These are phyloP conservation scores for Scylla paramamosain DNA, from an alignment of 1,140 invertebrate species.

Conservation along the genomic window DNA sequence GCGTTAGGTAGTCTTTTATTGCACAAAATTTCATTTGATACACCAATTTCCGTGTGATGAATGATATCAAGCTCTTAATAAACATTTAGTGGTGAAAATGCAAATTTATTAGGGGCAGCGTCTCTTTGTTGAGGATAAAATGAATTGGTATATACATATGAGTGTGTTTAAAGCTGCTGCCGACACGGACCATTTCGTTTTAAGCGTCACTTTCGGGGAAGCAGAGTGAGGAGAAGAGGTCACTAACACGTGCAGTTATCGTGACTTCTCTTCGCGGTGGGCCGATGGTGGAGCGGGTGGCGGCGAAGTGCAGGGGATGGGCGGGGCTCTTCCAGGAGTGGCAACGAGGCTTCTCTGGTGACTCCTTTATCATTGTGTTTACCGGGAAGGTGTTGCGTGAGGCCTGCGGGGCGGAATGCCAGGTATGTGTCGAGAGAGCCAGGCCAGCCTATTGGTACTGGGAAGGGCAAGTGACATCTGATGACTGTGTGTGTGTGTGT, in stretches of 20 bases:
- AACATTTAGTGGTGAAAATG: constrained; percentile 23
- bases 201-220: neutral
- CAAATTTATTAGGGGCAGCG: constrained; percentile 9
- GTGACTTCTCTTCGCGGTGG: neutral
- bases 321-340: neutral
- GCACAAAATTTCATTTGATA: constrained; percentile 24
- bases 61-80: constrained; percentile 15
- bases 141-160: constrained; percentile 14
- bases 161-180: neutral
- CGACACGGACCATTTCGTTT: neutral
- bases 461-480: too few relatives aligned
- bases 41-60: constrained; percentile 21
- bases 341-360: too few relatives aligned
- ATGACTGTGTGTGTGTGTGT: too few relatives aligned
- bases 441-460: too few relatives aligned
- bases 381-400: too few relatives aligned
- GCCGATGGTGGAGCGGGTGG: too few relatives aligned
- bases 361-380: too few relatives aligned
- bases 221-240: neutral
- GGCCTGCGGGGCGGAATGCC: too few relatives aligned
- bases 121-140: constrained; percentile 5
- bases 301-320: neutral
- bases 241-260: neutral
- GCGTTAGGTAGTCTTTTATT: constrained; percentile 23
- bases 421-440: too few relatives aligned